A percentile compares a stretch with the other conserved stretches of the same genome.
Evolutionary conservation across 2,797 vertebrate species (phyloP).

Genomic region (Pachyuromys duprasi): DNA sequence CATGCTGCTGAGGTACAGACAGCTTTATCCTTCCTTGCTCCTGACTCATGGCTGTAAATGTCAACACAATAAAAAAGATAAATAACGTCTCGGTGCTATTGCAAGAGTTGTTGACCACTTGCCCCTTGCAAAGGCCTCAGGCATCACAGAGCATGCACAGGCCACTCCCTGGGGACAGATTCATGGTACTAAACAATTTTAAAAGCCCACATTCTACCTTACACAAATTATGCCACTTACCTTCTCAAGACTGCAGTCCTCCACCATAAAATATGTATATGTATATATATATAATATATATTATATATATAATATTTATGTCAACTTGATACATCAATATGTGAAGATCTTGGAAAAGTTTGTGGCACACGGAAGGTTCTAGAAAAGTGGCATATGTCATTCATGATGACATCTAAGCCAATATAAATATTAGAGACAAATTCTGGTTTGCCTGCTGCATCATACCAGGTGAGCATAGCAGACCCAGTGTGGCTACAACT

Average conservation of each 20-base stretch:
- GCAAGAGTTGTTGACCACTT: not conserved
- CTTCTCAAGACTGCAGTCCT: not conserved
- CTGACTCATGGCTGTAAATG: not conserved
- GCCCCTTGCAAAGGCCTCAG: not conserved
- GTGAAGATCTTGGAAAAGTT: not conserved
- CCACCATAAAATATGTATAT: not conserved
- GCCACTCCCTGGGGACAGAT: not conserved
- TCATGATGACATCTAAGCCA: not conserved
- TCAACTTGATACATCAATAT: not conserved
- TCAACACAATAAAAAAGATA: not conserved
- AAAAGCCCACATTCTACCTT: not conserved
- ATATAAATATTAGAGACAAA: not conserved
- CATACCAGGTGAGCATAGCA: not conserved
- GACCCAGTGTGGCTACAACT: not conserved
- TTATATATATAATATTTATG: no score
- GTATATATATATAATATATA: no score
- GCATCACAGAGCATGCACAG: no score
- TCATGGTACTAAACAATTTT: fast-evolving
- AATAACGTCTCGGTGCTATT: not conserved
- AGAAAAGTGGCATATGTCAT: not conserved
- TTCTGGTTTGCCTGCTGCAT: not conserved
- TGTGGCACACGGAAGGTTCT: not conserved
- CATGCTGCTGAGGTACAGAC: not conserved
- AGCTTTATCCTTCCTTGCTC: not conserved
- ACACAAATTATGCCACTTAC: not conserved